A percentile compares a stretch with the other conserved stretches of the same genome.
phyloP scores from a whole-genome alignment of 2,797 vertebrate genomes.

The Pangasius djambal region DNA sequence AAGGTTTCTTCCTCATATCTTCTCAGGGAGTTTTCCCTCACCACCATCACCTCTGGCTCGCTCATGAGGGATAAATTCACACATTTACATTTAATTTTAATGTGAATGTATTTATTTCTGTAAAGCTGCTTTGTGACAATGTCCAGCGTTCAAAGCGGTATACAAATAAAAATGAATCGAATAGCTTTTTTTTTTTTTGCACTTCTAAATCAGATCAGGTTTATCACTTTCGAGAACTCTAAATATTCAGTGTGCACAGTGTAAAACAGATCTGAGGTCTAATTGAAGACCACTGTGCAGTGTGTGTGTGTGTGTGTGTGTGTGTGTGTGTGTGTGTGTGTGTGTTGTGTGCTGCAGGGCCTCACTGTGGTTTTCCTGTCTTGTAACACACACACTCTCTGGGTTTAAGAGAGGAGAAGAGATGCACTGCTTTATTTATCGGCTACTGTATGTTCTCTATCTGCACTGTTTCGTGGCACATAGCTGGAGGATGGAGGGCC shows the following conservation, averaged over 20 bases:
- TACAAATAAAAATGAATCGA: too few species aligned
- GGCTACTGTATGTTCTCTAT: background rate
- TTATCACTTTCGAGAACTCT: too few species aligned
- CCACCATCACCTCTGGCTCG: too few species aligned
- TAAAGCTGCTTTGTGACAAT: too few species aligned
- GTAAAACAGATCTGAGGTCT: background rate
- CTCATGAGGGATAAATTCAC: too few species aligned
- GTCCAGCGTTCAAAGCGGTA: too few species aligned
- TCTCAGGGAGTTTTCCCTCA: too few species aligned
- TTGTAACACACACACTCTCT: background rate
- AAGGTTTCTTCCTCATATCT: too few species aligned
- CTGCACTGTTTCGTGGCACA: background rate
- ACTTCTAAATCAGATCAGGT: background rate
- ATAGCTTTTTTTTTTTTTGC: too few species aligned
- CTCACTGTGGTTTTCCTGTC: slow-evolving; percentile 22
- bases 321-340: background rate
- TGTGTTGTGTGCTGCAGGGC: background rate
- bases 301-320: too few species aligned
- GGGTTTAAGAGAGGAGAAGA: background rate
- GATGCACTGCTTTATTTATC: background rate
- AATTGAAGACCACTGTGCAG: background rate
- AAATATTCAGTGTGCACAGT: background rate
- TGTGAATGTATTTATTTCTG: too few species aligned
- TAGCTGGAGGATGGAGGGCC: background rate
- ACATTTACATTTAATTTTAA: too few species aligned